phyloP scores from a whole-genome alignment of 2,888 invertebrate genomes.

The Chydorus sphaericus region DNA sequence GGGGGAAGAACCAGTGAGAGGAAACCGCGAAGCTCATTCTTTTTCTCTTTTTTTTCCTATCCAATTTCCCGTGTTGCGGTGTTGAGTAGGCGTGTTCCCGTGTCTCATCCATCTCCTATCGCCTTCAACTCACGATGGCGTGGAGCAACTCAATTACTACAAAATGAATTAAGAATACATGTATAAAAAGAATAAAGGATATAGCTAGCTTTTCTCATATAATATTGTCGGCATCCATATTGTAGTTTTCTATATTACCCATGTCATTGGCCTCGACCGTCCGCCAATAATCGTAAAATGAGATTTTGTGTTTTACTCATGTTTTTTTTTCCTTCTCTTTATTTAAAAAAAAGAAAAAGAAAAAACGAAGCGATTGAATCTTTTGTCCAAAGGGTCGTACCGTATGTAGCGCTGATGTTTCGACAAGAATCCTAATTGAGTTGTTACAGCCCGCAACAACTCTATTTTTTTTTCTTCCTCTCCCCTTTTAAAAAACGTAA shows the following conservation, averaged over 20 bases:
- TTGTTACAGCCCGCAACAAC: no score
- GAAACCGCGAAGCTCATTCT: no score
- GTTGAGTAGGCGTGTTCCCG: constrained; percentile 6
- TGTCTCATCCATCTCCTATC: constrained; percentile 4
- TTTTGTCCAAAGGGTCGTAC: background rate
- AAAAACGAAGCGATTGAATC: background rate
- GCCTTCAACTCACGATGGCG: background rate
- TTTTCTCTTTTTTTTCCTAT: no score
- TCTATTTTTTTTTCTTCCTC: background rate
- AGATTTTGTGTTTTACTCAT: background rate
- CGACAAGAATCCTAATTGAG: constrained; percentile 6
- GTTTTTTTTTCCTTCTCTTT: background rate
- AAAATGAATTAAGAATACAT: no score
- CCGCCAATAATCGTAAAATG: background rate
- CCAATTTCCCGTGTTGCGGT: constrained; percentile 1
- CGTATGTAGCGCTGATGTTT: background rate
- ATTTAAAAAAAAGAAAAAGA: background rate
- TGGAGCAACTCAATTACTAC: constrained; percentile 5
- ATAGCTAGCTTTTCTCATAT: no score
- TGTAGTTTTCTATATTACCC: constrained; percentile 1
- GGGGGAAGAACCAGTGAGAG: no score
- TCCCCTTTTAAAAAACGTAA: background rate
- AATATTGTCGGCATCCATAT: no score
- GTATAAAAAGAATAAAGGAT: no score
- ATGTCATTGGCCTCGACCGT: background rate